Evolutionary conservation across 1,140 invertebrate genomes (phyloP).

Genomic region (Ostrea denselamellosa): DNA sequence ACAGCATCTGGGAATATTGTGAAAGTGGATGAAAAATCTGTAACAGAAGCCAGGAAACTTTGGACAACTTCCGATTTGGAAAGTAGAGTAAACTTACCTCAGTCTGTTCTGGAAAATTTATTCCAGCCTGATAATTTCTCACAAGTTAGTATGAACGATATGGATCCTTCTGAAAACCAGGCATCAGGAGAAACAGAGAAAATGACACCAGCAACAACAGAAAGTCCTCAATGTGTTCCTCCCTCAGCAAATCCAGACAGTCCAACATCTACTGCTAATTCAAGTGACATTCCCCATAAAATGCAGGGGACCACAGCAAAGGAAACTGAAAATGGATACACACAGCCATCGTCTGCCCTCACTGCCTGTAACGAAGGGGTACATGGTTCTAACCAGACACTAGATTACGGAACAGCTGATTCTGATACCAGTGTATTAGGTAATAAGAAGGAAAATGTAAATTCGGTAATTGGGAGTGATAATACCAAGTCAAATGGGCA

Average conservation of each 20-base stretch:
- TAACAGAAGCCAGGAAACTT: conserved; percentile 47
- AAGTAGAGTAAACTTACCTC: neutral
- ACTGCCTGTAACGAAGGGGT: conserved; percentile 43
- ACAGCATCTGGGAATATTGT: conserved; percentile 59
- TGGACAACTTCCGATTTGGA: neutral
- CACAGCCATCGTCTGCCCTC: neutral
- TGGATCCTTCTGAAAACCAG: neutral
- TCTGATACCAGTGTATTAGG: neutral
- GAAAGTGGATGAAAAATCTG: conserved; percentile 42
- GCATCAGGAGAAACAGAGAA: neutral
- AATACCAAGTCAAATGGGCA: neutral
- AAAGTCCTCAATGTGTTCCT: neutral
- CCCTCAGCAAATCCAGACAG: neutral
- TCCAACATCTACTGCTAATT: neutral
- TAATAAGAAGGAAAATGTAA: neutral
- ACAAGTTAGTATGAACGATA: neutral
- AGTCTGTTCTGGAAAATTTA: neutral
- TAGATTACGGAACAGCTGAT: conserved; percentile 36
- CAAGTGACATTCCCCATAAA: neutral
- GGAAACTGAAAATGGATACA: neutral
- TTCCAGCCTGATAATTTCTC: neutral
- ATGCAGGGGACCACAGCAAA: neutral
- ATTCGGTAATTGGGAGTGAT: neutral
- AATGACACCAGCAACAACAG: neutral
- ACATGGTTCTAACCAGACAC: conserved; percentile 34